Conservation (phyloP, 1,140 invertebrate genomes). For the Papilio xuthus region DNA sequence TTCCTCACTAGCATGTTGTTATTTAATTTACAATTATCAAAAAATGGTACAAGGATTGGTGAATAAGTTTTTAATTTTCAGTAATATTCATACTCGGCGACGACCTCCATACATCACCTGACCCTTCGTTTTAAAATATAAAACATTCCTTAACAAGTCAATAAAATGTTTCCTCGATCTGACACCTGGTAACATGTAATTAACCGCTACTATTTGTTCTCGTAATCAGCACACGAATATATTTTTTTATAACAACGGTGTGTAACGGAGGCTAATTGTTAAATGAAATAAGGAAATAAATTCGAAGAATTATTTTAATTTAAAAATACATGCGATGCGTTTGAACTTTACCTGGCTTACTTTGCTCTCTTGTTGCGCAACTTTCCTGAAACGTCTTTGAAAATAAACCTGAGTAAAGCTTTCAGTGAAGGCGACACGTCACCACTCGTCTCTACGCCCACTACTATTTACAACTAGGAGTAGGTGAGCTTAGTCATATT, state of each 20-base stretch:
- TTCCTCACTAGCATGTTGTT: not conserved
- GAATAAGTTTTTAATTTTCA: constrained; percentile 27
- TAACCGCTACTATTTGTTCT: constrained; percentile 26
- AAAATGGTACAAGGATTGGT: constrained; percentile 21
- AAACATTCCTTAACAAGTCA: constrained; percentile 35
- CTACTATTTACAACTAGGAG: constrained; percentile 8
- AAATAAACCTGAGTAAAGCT: constrained; percentile 29
- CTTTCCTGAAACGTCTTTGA: constrained; percentile 27
- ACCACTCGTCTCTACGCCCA: constrained; percentile 12
- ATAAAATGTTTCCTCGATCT: constrained; percentile 29
- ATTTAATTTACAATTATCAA: constrained; percentile 17
- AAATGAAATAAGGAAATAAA: not conserved
- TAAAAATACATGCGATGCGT: not conserved
- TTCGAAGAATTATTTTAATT: not conserved
- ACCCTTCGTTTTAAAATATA: constrained; percentile 26
- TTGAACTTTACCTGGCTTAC: constrained; percentile 6
- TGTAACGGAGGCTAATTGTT: too few relatives aligned
- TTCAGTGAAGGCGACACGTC: constrained; percentile 28
- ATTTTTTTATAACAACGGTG: too few relatives aligned
- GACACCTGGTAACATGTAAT: constrained; percentile 33
- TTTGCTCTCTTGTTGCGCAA: constrained; percentile 13
- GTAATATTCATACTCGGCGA: constrained; percentile 6
- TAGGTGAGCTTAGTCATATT: not conserved
- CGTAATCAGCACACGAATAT: not conserved
- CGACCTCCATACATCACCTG: constrained; percentile 29